phyloP scores from a whole-genome alignment of 2,797 vertebrate species.

The Sylvilagus floridanus region DNA sequence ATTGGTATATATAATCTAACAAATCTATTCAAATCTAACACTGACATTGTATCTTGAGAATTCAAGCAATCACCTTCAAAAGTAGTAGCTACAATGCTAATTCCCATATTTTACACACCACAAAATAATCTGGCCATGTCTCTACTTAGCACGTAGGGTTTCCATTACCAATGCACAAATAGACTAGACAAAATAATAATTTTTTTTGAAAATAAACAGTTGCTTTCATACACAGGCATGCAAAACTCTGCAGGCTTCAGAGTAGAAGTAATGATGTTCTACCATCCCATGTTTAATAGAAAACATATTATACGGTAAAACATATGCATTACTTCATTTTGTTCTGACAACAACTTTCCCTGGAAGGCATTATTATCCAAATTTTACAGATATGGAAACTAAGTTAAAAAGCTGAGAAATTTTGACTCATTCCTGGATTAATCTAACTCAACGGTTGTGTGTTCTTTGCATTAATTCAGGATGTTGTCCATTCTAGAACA shows the following conservation, averaged over 20 bases:
- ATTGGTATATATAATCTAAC: not conserved
- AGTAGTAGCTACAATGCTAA: not conserved
- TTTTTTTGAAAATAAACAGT: not conserved
- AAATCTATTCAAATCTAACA: not conserved
- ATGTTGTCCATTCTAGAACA: not conserved
- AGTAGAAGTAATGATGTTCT: not conserved
- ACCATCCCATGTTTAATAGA: not conserved
- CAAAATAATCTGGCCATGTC: not conserved
- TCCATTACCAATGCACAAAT: not conserved
- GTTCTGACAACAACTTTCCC: not conserved
- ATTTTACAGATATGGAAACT: conserved; percentile 6
- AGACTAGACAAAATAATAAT: not conserved
- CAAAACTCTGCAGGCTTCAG: not conserved
- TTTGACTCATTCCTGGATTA: not conserved
- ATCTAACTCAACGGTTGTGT: not conserved
- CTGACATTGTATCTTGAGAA: not conserved
- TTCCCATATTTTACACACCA: not conserved
- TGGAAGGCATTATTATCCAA: not conserved
- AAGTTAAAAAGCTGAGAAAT: conserved; percentile 9
- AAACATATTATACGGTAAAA: not conserved
- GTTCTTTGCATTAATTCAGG: not conserved
- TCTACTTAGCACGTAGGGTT: not conserved
- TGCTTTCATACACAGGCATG: not conserved
- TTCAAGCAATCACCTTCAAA: not conserved
- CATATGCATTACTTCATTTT: not conserved